phyloP scores from a whole-genome alignment of 2,113 vertebrate species.

The Nycticorax nycticorax region DNA sequence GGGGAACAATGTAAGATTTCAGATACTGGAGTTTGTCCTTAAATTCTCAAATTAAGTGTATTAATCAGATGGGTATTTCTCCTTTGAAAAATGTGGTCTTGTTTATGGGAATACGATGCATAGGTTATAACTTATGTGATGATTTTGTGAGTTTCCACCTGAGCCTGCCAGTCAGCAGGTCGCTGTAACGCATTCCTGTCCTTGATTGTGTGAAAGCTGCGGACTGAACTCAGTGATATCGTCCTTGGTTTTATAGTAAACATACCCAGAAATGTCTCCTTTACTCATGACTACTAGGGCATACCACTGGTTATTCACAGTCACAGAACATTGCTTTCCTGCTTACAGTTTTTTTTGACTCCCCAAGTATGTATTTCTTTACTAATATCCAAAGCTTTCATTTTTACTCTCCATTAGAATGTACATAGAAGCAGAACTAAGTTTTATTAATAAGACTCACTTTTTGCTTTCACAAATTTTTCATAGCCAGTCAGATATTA shows the following conservation, averaged over 20 bases:
- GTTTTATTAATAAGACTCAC: background rate
- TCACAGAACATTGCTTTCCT: background rate
- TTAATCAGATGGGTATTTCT: background rate
- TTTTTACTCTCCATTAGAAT: background rate
- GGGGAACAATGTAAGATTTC: background rate
- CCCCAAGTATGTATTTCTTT: background rate
- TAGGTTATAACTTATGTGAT: background rate
- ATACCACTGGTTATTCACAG: background rate
- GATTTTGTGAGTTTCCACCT: background rate
- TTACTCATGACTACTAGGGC: background rate
- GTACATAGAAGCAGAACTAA: background rate
- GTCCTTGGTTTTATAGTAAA: background rate
- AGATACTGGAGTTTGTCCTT: background rate
- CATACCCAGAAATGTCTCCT: rapidly evolving
- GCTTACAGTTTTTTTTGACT: background rate
- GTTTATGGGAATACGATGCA: rapidly evolving
- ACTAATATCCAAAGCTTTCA: background rate
- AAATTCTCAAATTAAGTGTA: background rate
- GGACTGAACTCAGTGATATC: background rate
- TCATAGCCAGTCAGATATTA: background rate
- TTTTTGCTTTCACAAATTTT: background rate
- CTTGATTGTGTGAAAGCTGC: background rate
- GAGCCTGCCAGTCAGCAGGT: background rate
- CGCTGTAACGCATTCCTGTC: background rate
- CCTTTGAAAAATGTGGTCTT: background rate